Conservation (phyloP, 2,888 invertebrate genomes). For the Apodemia duryi region DNA sequence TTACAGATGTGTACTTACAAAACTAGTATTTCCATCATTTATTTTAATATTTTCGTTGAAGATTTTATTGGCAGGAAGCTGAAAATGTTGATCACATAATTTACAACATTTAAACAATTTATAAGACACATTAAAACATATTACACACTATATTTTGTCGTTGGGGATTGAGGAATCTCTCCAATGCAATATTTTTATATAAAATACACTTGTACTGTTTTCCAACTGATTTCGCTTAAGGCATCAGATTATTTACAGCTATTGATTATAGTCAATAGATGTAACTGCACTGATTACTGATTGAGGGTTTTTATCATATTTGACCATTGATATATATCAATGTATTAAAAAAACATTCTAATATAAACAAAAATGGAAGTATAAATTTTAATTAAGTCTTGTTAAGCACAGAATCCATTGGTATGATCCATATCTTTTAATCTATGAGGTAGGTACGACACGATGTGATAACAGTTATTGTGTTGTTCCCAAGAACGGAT, state of each 20-base stretch:
- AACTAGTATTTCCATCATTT: conserved; percentile 35
- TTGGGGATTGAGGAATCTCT: too few relatives aligned
- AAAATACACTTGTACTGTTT: too few relatives aligned
- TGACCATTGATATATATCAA: too few relatives aligned
- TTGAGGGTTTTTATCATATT: too few relatives aligned
- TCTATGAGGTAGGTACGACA: background rate
- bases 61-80: conserved; percentile 20
- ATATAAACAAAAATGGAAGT: background rate
- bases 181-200: too few relatives aligned
- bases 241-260: too few relatives aligned
- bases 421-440: background rate
- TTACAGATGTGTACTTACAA: conserved; percentile 41
- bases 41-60: conserved; percentile 31
- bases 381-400: background rate
- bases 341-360: background rate
- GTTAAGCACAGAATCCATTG: background rate
- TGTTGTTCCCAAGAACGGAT: background rate
- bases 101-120: too few relatives aligned
- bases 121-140: too few relatives aligned
- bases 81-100: background rate
- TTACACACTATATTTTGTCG: too few relatives aligned
- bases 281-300: too few relatives aligned
- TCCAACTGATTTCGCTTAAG: too few relatives aligned
- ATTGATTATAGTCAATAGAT: too few relatives aligned
- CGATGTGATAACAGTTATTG: background rate